Conservation (phyloP, 2,888 invertebrate species). For the Helobdella robusta region DNA sequence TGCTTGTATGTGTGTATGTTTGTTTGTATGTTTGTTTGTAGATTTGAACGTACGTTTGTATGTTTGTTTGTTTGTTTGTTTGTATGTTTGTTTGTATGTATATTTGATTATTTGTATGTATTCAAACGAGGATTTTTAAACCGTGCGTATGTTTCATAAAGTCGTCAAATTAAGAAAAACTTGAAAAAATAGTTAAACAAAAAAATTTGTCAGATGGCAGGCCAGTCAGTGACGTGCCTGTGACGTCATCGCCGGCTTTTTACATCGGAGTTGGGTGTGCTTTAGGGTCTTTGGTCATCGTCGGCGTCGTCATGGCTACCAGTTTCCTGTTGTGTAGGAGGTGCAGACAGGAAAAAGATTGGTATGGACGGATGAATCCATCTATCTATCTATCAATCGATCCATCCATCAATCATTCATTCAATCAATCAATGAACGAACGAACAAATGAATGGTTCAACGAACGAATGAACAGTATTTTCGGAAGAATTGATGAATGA, state of each 20-base stretch:
- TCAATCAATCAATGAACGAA: not conserved
- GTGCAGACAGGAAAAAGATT: not conserved
- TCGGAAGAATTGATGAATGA: not conserved
- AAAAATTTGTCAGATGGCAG: constrained; percentile 7
- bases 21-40: too few relatives aligned
- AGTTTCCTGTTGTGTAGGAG: not conserved
- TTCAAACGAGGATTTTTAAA: too few relatives aligned
- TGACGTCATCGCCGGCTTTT: constrained; percentile 16
- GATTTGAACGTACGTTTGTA: too few relatives aligned
- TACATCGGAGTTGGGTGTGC: constrained; percentile 23
- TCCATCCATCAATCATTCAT: not conserved
- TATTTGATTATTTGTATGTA: too few relatives aligned
- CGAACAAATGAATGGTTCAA: not conserved
- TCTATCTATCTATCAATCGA: not conserved
- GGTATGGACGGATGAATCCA: constrained; percentile 4
- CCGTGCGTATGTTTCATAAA: too few relatives aligned
- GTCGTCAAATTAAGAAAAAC: too few relatives aligned
- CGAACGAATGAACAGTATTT: not conserved
- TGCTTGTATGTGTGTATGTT: too few relatives aligned
- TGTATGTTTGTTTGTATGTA: too few relatives aligned
- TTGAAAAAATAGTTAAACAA: too few relatives aligned
- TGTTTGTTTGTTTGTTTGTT: too few relatives aligned
- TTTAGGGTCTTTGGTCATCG: constrained; percentile 19
- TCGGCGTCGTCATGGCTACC: constrained; percentile 16
- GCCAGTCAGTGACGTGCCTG: not conserved